Base-by-base conservation (phyloP, 2,888 invertebrate species). In the Hipparchia semele region DNA sequence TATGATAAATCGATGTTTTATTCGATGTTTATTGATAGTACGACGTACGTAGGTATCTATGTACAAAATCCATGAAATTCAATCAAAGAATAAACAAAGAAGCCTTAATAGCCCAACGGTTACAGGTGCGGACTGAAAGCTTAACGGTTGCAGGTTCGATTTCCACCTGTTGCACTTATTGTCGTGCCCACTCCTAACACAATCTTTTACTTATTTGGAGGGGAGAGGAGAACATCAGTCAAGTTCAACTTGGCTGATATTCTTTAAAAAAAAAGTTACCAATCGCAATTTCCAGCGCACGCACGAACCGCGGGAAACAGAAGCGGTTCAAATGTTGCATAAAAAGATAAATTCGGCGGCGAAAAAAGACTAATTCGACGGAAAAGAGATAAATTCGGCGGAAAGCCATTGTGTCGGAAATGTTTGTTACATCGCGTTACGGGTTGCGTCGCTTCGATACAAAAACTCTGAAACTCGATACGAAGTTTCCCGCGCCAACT, bases 401-500 rank as follows among this genome's bases (percentile, higher is more conserved):
- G 74, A 75, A 79, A 78, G 71, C 70, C 77, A 80, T 81, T 81
- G 79, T 78, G 69, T 73, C 76, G 73, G 76, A 76, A 74, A 66
- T 71, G 76, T 79, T 73, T 73, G 74, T 76, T 72, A 73, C 72
- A 56, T 74, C 76, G 75, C 49, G 59, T 59, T 75, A 76, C 75
- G 74, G 66, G 72, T 76, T 73, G 69, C 72, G 76, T 70, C 72
- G 78, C 72, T 67, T 72, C 70, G 76, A 76, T 83, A 87, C 85
- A 88, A 87, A 88, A 86, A 87, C 84, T 83, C 79, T 59, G 91
- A 87, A 90, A 91, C 83, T 81, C 81, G 84, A 90, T 83, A 84
- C 84, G 76, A 80, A 83, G 83, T 85, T 90, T 87, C 87, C 89
- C 87, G 85, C 81, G 82, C 76, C 78, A 83, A 51, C 86, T 92